Evolutionary conservation across 2,888 invertebrate species (phyloP), one percentile per base, ranked within the genome.

Genomic region (Synanthedon vespiformis): DNA sequence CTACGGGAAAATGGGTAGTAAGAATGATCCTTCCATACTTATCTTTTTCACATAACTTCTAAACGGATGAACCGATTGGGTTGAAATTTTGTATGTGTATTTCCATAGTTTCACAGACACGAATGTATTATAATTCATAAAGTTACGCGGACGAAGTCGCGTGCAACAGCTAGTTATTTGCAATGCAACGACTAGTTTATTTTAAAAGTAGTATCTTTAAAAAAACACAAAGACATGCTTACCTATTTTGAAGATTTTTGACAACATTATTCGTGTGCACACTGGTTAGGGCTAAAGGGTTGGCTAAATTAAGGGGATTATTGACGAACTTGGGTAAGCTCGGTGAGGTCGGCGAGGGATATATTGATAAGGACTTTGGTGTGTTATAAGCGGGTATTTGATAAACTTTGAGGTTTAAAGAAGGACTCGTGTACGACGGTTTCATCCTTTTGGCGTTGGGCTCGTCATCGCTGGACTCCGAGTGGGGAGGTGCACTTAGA

Each of bases 301-400:
- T 86, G 0, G 86, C 86, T 56, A 87, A 57, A 52, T 86, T 86
- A 6, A 86, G 55, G 0, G 86, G 86, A 40, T 87, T 87, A 50
- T 85, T 85, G 0, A 87, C 85, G 54, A 85, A 85, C 53, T 83
- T 83, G 0, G 86, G 86, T 14, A 87, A 53, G 0, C 70, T 63
- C 1, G 66, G 55, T 0, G 67, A 63, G 0, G 74, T 62, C 0
- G 72, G 59, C 0, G 76, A 61, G 0, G 84, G 82, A 44, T 71
- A 84, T 60, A 85, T 84, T 4, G 78, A 75, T 0, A 84, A 54
- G 0, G 79, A 74, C 48, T 76, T 80, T 0, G 81, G 79, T 16
- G 80, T 72, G 55, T 72, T 82, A 58, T 74, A 86, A 0, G 83
- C 73, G 0, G 86, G 85, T 61, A 87, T 84, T 56, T 87, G 79